Conservation (phyloP, 2,797 vertebrate genomes). For the Triplophysa bombifrons region DNA sequence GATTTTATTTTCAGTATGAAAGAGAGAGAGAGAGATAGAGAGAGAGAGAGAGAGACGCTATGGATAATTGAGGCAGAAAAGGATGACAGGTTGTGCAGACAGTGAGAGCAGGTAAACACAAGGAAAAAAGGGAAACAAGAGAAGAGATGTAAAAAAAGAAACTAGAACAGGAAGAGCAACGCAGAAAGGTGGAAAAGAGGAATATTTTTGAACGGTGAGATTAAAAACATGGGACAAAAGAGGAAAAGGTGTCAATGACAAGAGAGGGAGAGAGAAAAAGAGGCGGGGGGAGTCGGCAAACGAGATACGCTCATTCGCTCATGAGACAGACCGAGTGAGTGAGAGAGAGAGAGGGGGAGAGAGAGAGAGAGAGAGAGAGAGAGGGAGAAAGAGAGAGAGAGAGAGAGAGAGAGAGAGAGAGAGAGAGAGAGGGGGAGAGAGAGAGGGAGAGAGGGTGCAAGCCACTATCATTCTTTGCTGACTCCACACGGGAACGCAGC, state of each 20-base stretch:
- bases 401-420: constrained; percentile 51
- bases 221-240: constrained; percentile 39
- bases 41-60: not conserved
- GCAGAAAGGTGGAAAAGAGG: constrained; percentile 3
- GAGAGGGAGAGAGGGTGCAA: constrained; percentile 33
- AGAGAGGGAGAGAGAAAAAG: constrained; percentile 38
- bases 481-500: constrained; percentile 67
- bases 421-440: constrained; percentile 49
- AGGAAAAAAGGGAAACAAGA: constrained; percentile 11
- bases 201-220: constrained; percentile 32
- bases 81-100: constrained; percentile 15
- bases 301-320: constrained; percentile 68
- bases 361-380: constrained; percentile 21
- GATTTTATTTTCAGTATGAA: constrained; percentile 3
- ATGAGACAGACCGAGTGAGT: constrained; percentile 67
- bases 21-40: not conserved
- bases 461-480: constrained; percentile 68
- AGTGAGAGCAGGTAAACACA: constrained; percentile 35
- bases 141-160: not conserved
- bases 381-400: too few species aligned
- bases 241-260: constrained; percentile 44
- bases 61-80: constrained; percentile 5
- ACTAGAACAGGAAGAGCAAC: not conserved
- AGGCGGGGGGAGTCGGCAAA: constrained; percentile 49
- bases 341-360: constrained; percentile 52